Evolutionary conservation across 2,113 vertebrate genomes (phyloP), one percentile per base, ranked within the genome.

Genomic region (Vombatus ursinus): DNA sequence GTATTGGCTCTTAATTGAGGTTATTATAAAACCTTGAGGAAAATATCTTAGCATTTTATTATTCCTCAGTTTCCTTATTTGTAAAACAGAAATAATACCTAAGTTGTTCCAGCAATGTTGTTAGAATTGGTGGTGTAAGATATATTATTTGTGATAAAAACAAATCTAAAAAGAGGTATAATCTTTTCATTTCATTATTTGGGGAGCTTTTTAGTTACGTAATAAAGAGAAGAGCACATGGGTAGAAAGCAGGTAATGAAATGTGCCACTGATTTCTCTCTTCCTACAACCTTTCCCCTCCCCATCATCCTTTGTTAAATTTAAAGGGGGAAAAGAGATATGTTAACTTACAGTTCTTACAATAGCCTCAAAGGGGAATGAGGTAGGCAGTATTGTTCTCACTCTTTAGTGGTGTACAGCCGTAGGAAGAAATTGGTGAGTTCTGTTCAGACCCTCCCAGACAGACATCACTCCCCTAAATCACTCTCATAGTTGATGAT

Each of bases 271-370:
- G 94, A 94, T 96, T 98, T 98, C 91, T 50, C 53, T 92, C 95
- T 94, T 97, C 92, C 94, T 91, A 50, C 92, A 90, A 94, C 94
- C 95, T 94, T 92, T 91, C 93, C 19, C 37, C 19, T 23, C n/a
- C 68, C 6, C n/a, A 77, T 19, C 68, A 96, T 95, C 92, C 54
- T 97, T 89, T 94, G 89, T 96, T 95, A 94, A 90, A 95, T 84
- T 97, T 97, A 96, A 96, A 90, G 97, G 61, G 61, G 51, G n/a
- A 23, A 68, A 91, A 57, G 90, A 94, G 95, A 95, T 95, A 52
- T 68, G 93, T 97, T 97, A 97, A 95, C 95, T 93, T 97, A 77
- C 95, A 97, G 24, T 96, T 96, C 92, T 96, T 97, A 94, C 92
- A 95, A 93, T 96, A 97, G 94, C 68, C 92, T 91, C 94, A 94